Evolutionary conservation across 2,797 vertebrate species (phyloP).

Genomic region (Amazona finschi): DNA sequence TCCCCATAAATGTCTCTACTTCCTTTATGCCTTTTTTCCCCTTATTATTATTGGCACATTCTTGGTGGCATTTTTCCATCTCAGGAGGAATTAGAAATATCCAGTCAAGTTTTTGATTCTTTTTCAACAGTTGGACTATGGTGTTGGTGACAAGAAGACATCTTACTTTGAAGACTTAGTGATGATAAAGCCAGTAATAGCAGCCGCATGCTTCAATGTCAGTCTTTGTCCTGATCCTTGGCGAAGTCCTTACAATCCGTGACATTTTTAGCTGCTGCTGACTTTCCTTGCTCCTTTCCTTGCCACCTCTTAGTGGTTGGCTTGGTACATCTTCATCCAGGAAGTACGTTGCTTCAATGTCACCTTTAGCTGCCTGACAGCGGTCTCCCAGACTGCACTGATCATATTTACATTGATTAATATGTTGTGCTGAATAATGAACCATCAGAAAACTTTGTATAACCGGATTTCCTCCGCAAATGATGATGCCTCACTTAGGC

Average conservation of each 20-base stretch:
- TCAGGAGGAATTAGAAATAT: not conserved
- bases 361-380: conserved; percentile 9
- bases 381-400: not conserved
- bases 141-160: not conserved
- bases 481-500: not conserved
- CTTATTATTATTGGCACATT: not conserved
- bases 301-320: not conserved
- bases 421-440: conserved; percentile 49
- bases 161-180: not conserved
- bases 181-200: not conserved
- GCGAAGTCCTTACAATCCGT: not conserved
- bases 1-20: not conserved
- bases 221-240: not conserved
- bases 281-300: not conserved
- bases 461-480: conserved; percentile 3
- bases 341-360: not conserved
- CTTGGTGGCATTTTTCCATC: not conserved
- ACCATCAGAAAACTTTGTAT: not conserved
- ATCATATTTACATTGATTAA: conserved; percentile 61
- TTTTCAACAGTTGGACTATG: not conserved
- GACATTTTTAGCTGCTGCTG: not conserved
- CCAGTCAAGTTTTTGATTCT: not conserved
- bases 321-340: not conserved
- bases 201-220: not conserved
- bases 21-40: not conserved